Base-by-base conservation (phyloP, 2,888 invertebrate genomes). In the Eupeodes latifasciatus region DNA sequence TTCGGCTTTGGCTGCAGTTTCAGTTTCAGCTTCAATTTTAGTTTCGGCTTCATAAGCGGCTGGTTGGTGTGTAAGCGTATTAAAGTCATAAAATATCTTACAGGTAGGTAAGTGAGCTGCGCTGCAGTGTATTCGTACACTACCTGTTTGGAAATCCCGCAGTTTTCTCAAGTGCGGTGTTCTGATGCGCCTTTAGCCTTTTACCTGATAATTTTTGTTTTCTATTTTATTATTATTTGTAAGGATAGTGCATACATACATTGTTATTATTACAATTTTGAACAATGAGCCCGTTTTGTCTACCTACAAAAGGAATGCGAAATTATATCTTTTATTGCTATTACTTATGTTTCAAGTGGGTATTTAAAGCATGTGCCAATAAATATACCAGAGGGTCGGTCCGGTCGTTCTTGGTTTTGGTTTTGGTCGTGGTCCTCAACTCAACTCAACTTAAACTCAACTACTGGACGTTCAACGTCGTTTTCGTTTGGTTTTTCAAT, bases 321-420 rank as follows among this genome's bases (percentile, higher is more conserved):
- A 88, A 88, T 88, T 85, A 88, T 88, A 85, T 88, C 85, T 85
- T 88, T 88, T 85, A 88, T 85, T 81, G 55, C 85, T 81, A 81
- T 88, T 85, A 85, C 74, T 61, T 61, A 11, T 85, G 72, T 85
- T 85, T 88, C 75, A 81, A 88, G 88, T 88, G 88, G 88, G 85
- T 85, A 85, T 80, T 82, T 64, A 82, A 67, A 67, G 59, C 53
- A 71, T 82, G 71, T 71, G 84, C 67, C 80, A 84, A 69, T 79
- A 84, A 79, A 84, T 79, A 53, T 44, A 57, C 44, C 53, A 51
- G 47, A 53, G 47, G 64, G 47, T 12, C 19, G 40, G 40, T 40
- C 40, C 19, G 40, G 40, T 40, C 40, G 4, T 5, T 27, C 27
- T 27, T 27, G 27, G 27, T 27, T 2, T 40, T 40, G 40, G 40